phyloP scores from a whole-genome alignment of 1,140 invertebrate genomes.

The Drosophila elegans region DNA sequence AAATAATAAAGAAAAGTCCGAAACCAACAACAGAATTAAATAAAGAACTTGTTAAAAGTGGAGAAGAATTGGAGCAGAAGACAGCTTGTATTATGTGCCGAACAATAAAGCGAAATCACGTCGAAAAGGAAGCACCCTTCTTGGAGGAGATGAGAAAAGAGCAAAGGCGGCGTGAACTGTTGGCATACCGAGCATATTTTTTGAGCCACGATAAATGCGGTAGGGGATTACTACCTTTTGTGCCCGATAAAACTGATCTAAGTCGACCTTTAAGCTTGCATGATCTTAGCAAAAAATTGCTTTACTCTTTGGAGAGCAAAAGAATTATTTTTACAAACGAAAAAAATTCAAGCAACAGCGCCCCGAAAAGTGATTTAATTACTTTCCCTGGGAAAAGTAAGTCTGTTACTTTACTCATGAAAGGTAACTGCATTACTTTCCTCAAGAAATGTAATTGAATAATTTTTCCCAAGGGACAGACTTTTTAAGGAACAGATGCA shows the following conservation, averaged over 20 bases:
- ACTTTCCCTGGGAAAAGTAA: neutral
- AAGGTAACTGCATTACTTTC: neutral
- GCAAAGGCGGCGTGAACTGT: slow-evolving; percentile 38
- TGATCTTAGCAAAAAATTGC: slow-evolving; percentile 1
- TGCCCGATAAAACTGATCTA: neutral
- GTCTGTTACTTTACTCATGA: neutral
- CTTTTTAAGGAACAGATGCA: neutral
- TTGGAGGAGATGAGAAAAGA: slow-evolving; percentile 42
- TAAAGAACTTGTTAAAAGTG: neutral
- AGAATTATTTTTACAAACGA: neutral
- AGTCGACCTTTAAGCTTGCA: too few species aligned
- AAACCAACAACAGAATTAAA: neutral
- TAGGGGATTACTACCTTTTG: neutral
- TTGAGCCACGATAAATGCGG: neutral
- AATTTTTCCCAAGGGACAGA: neutral
- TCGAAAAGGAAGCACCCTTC: slow-evolving; percentile 22
- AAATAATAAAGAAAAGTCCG: neutral
- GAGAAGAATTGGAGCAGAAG: neutral
- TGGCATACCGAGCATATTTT: slow-evolving; percentile 29
- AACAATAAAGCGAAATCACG: slow-evolving; percentile 5
- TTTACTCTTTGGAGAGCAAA: slow-evolving; percentile 9
- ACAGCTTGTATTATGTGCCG: slow-evolving; percentile 36
- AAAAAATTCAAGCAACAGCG: too few species aligned
- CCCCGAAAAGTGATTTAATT: neutral
- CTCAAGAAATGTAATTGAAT: neutral